phyloP scores from a whole-genome alignment of 64 coral and sea anemone genomes.

The Anthopleura sola region DNA sequence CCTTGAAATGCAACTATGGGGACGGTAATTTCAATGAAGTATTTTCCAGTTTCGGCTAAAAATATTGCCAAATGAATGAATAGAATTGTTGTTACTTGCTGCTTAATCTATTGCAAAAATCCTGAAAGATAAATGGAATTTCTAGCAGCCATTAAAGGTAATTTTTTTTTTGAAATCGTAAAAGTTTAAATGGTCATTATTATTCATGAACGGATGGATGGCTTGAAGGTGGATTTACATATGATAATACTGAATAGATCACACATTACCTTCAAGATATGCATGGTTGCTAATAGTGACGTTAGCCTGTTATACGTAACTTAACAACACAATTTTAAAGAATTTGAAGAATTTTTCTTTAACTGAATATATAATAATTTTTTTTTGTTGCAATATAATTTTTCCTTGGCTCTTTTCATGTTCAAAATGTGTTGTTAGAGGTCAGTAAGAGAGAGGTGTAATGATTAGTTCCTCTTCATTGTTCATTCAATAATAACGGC shows the following conservation, averaged over 20 bases:
- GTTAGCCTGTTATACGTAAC: neutral
- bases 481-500: neutral
- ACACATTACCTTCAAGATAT: neutral
- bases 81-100: neutral
- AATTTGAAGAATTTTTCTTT: too few species aligned
- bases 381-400: too few species aligned
- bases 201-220: conserved; percentile 10
- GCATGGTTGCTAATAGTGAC: neutral
- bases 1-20: neutral
- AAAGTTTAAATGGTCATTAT: conserved; percentile 14
- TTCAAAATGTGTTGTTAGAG: too few species aligned
- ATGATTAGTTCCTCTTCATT: neutral
- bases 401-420: too few species aligned
- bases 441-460: neutral
- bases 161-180: neutral
- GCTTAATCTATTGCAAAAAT: neutral
- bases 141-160: neutral
- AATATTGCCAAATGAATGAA: neutral
- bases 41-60: neutral
- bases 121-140: neutral
- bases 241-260: neutral
- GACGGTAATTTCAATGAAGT: neutral
- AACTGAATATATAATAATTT: too few species aligned
- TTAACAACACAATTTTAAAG: too few species aligned
- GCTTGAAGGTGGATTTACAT: neutral